Conservation (phyloP, 2,113 vertebrate genomes). For the Tragulus kanchil region DNA sequence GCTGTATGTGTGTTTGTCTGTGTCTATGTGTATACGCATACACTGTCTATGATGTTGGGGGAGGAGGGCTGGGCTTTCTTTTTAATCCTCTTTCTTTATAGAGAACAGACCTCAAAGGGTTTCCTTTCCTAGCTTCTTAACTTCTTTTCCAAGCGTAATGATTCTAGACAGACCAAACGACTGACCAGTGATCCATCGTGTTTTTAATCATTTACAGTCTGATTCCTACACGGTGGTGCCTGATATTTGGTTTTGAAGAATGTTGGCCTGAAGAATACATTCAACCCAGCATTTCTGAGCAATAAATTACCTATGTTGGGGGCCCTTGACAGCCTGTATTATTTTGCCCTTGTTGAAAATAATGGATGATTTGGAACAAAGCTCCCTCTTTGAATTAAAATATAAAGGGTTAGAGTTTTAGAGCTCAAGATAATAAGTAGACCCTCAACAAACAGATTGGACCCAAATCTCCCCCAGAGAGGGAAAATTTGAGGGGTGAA, state of each 20-base stretch:
- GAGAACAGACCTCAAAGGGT: constrained; percentile 68
- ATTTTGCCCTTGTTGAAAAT: constrained; percentile 72
- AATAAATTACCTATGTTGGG: constrained; percentile 68
- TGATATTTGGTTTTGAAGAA: constrained; percentile 80
- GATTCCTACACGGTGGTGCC: constrained; percentile 68
- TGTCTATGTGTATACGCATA: background rate
- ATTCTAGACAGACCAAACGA: constrained; percentile 79
- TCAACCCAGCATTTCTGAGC: constrained; percentile 66
- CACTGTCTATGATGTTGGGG: constrained; percentile 16
- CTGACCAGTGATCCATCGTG: constrained; percentile 79
- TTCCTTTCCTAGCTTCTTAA: constrained; percentile 73
- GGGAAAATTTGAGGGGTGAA: background rate
- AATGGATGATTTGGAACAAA: constrained; percentile 63
- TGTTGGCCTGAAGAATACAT: constrained; percentile 69
- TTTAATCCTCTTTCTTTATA: constrained; percentile 74
- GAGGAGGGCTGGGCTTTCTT: background rate
- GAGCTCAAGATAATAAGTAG: constrained; percentile 46
- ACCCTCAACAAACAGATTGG: background rate
- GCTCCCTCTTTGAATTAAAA: constrained; percentile 62
- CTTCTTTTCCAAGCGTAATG: constrained; percentile 72
- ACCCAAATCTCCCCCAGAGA: background rate
- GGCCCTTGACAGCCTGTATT: constrained; percentile 39
- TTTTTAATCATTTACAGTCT: constrained; percentile 82
- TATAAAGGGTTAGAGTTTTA: constrained; percentile 56
- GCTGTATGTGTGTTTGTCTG: background rate